These are phyloP conservation scores for Staurois parvus DNA, from an alignment of 2,797 vertebrate species.

Conservation along the genomic window DNA sequence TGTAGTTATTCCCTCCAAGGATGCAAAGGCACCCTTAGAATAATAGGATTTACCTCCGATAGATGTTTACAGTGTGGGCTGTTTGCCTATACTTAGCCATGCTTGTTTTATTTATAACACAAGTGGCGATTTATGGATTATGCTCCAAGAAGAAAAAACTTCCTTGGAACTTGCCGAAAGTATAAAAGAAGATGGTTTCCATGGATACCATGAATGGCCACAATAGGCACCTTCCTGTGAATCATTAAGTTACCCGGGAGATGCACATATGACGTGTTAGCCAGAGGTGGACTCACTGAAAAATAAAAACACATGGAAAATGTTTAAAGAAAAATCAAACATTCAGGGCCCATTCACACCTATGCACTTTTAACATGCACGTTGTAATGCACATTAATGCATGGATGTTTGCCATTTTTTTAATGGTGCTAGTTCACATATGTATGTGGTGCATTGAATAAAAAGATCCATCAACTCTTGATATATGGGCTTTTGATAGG, in stretches of 20 bases:
- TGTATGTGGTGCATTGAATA: no score
- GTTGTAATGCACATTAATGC: background rate
- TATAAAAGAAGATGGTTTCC: slow-evolving; percentile 5
- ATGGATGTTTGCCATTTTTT: background rate
- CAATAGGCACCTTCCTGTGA: slow-evolving; percentile 32
- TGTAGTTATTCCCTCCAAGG: background rate
- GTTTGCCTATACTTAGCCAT: slow-evolving; percentile 16
- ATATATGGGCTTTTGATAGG: background rate
- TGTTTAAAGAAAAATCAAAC: background rate
- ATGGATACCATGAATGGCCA: slow-evolving; percentile 1
- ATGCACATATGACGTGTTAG: background rate
- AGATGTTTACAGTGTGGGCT: background rate
- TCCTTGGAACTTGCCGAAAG: background rate
- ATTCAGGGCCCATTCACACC: no score
- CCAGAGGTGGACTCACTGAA: background rate
- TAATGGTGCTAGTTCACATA: background rate
- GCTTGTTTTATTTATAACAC: slow-evolving; percentile 10
- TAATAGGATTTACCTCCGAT: background rate
- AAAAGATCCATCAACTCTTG: no score
- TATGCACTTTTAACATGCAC: no score
- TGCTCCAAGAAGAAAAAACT: background rate
- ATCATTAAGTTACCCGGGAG: slow-evolving; percentile 4
- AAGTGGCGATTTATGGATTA: slow-evolving; percentile 21
- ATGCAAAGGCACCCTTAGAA: background rate
- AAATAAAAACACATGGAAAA: background rate